Conservation (phyloP, 2,888 invertebrate species). For the Augiades crinisus region DNA sequence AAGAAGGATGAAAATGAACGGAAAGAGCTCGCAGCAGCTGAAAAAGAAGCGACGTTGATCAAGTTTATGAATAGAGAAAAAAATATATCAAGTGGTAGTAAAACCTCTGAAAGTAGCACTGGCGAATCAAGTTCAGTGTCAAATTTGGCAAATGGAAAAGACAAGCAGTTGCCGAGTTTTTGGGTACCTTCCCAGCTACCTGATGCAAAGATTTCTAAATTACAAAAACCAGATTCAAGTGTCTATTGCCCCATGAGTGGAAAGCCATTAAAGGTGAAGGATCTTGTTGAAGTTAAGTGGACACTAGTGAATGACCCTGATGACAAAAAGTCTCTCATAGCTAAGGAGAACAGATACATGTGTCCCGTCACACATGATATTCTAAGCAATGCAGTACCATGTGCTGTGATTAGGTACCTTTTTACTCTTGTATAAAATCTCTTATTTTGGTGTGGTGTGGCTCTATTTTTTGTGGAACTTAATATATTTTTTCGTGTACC, state of each 20-base stretch:
- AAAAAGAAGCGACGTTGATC: conserved; percentile 87
- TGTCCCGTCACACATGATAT: conserved; percentile 99
- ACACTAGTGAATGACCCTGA: conserved; percentile 94
- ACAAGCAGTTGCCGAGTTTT: conserved; percentile 94
- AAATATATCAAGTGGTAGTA: conserved; percentile 82
- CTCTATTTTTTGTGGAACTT: too few relatives aligned
- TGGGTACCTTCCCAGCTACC: conserved; percentile 98
- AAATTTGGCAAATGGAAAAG: conserved; percentile 89
- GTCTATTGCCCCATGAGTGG: conserved; percentile 77
- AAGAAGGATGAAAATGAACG: conserved; percentile 87
- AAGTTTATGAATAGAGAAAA: conserved; percentile 92
- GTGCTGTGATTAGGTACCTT: conserved; percentile 90
- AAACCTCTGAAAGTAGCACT: conserved; percentile 37
- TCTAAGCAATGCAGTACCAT: conserved; percentile 95
- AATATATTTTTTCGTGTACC: too few relatives aligned
- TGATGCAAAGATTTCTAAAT: conserved; percentile 85
- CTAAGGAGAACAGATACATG: conserved; percentile 96
- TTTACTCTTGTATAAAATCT: too few relatives aligned
- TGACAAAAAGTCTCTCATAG: conserved; percentile 92
- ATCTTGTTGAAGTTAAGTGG: conserved; percentile 96
- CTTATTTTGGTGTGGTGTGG: too few relatives aligned
- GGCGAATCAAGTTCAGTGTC: conserved; percentile 83
- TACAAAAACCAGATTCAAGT: conserved; percentile 65
- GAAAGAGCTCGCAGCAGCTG: conserved; percentile 86
- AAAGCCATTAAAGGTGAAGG: conserved; percentile 93